Evolutionary conservation across 2,888 invertebrate species (phyloP).

Genomic region (Lithosia quadra): DNA sequence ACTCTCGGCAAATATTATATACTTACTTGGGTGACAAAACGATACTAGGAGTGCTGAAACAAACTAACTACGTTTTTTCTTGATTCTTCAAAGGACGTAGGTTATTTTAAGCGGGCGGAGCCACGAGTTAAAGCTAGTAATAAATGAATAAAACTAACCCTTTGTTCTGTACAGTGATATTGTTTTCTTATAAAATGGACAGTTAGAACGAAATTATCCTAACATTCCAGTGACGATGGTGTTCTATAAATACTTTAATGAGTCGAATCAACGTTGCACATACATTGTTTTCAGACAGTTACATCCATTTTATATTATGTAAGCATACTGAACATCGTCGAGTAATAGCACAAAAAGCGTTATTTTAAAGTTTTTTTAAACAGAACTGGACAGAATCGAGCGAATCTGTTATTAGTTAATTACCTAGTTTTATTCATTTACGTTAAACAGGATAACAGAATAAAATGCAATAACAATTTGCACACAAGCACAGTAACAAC

Average conservation of each 20-base stretch:
- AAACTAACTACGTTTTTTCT: too few relatives aligned
- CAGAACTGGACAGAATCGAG: not conserved
- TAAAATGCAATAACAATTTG: too few relatives aligned
- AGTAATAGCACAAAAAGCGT: not conserved
- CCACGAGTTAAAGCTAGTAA: too few relatives aligned
- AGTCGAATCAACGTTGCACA: slow-evolving; percentile 21
- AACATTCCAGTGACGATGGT: slow-evolving; percentile 28
- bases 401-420: not conserved
- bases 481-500: not conserved
- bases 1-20: too few relatives aligned
- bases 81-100: too few relatives aligned
- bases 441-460: too few relatives aligned
- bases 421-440: not conserved
- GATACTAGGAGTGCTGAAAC: too few relatives aligned
- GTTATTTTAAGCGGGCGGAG: too few relatives aligned
- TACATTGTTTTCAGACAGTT: not conserved
- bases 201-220: not conserved
- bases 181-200: not conserved
- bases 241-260: slow-evolving; percentile 45
- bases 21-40: too few relatives aligned
- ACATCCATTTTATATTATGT: not conserved
- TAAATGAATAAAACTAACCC: too few relatives aligned
- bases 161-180: too few relatives aligned
- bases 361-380: not conserved
- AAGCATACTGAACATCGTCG: not conserved